Conservation (phyloP, 2,797 vertebrate genomes). For the Platyrinchus mystaceus region DNA sequence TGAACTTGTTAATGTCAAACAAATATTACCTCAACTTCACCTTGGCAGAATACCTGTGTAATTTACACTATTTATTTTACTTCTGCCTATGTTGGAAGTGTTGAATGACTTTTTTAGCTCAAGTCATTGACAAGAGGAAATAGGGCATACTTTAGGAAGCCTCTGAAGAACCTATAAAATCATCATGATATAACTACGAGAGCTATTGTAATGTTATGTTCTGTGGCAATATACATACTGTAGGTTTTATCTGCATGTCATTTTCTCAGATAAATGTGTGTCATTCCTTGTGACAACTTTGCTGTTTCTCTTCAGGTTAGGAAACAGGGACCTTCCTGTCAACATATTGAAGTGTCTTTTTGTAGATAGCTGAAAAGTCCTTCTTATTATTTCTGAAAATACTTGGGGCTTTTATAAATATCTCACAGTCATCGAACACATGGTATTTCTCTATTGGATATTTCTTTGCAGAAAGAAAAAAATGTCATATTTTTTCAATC, state of each 20-base stretch:
- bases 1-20: not conserved
- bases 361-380: not conserved
- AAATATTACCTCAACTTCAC: not conserved
- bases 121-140: not conserved
- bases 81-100: not conserved
- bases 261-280: not conserved
- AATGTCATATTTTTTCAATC: not conserved
- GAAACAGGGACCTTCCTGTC: not conserved
- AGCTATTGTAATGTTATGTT: not conserved
- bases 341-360: not conserved
- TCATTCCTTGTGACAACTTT: not conserved
- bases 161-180: not conserved
- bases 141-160: not conserved
- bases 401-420: not conserved
- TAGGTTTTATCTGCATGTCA: not conserved
- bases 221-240: not conserved
- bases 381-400: not conserved
- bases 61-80: not conserved
- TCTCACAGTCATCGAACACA: not conserved
- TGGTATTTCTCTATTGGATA: not conserved
- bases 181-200: not conserved
- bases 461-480: not conserved
- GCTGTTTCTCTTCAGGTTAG: not conserved
- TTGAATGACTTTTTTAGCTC: not conserved
- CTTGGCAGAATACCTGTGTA: not conserved